A percentile compares a stretch with the other conserved stretches of the same genome.
These are phyloP conservation scores for Microhierax caerulescens DNA, from an alignment of 2,797 vertebrate species.

Conservation along the genomic window DNA sequence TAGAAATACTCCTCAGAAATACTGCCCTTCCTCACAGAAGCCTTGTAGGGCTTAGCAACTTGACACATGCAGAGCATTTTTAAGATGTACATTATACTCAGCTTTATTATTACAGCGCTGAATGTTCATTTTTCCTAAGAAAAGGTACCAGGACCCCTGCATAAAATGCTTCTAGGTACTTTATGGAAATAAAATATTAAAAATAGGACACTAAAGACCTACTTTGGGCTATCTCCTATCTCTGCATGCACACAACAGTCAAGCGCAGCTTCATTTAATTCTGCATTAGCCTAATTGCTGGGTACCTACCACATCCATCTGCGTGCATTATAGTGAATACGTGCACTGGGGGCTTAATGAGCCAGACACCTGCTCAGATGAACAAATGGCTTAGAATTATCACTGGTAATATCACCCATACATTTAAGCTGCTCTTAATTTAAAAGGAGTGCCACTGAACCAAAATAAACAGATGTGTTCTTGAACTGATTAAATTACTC, in stretches of 20 bases:
- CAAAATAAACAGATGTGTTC: background rate
- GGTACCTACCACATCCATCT: constrained; percentile 37
- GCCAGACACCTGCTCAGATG: constrained; percentile 18
- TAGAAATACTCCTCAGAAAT: background rate
- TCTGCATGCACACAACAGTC: background rate
- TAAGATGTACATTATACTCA: background rate
- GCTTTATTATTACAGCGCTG: background rate
- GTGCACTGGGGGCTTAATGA: constrained; percentile 7
- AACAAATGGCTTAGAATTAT: constrained; percentile 6
- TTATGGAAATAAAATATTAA: constrained; percentile 33
- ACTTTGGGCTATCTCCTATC: background rate
- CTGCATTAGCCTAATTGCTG: constrained; percentile 5
- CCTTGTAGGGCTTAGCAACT: background rate
- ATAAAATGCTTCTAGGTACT: background rate
- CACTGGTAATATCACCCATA: background rate
- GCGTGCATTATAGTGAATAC: constrained; percentile 1
- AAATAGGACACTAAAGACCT: background rate
- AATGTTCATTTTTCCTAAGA: background rate
- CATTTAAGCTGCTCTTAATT: background rate
- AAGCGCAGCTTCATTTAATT: background rate
- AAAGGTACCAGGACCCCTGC: background rate
- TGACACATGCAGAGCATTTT: background rate
- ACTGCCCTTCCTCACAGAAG: background rate
- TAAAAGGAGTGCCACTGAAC: background rate
- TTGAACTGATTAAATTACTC: background rate